Evolutionary conservation across 1,140 invertebrate species (phyloP).

Genomic region (Drosophila subobscura): DNA sequence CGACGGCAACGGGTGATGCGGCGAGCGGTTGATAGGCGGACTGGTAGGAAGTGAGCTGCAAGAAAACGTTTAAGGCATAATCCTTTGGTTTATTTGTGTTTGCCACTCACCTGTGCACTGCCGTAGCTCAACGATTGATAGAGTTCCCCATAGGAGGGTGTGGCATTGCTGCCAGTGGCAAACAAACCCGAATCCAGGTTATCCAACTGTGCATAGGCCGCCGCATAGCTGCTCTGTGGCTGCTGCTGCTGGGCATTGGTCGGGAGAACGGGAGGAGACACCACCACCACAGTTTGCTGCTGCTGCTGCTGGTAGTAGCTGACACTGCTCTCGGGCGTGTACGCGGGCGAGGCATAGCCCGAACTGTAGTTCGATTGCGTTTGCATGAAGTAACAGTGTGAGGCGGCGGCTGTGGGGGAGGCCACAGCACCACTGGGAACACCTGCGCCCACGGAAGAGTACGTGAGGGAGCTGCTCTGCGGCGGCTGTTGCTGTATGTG

Average conservation of each 20-base stretch:
- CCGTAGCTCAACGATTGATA: slow-evolving; percentile 65
- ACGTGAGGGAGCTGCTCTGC: slow-evolving; percentile 33
- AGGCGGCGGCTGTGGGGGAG: slow-evolving; percentile 8
- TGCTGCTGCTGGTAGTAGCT: slow-evolving; percentile 73
- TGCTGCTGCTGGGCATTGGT: slow-evolving; percentile 17
- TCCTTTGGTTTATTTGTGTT: background rate
- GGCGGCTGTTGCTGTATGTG: slow-evolving; percentile 18
- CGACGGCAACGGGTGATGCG: slow-evolving; percentile 18
- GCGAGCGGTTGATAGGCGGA: slow-evolving; percentile 51
- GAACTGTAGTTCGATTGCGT: slow-evolving; percentile 82
- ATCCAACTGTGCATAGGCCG: slow-evolving; percentile 64
- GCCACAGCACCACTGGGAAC: no score
- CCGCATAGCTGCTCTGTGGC: slow-evolving; percentile 33
- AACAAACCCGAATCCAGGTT: slow-evolving; percentile 68
- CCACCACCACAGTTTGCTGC: slow-evolving; percentile 17
- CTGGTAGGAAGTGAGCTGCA: slow-evolving; percentile 57
- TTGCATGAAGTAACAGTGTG: slow-evolving; percentile 72
- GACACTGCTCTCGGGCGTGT: slow-evolving; percentile 66
- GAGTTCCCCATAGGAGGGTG: slow-evolving; percentile 76
- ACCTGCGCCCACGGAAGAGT: slow-evolving; percentile 30
- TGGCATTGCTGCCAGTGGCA: slow-evolving; percentile 56
- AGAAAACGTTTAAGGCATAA: background rate
- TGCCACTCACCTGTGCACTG: slow-evolving; percentile 54
- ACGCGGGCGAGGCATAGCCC: slow-evolving; percentile 78
- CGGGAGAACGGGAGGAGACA: slow-evolving; percentile 11